Conservation (phyloP, 2,888 invertebrate species). For the Acleris sparsana region DNA sequence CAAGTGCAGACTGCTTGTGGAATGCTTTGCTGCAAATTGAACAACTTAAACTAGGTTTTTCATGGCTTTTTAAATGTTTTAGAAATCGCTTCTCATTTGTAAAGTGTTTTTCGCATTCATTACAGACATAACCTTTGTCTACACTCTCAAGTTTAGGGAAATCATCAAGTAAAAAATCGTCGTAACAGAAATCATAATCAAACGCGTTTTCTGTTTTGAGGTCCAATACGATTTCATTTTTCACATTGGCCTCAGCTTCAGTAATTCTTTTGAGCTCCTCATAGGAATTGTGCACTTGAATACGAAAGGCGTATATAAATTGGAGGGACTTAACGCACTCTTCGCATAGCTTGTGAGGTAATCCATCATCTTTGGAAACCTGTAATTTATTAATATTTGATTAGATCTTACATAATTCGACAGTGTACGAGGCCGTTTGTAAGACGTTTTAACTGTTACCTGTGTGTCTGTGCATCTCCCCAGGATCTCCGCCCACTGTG, state of each 20-base stretch:
- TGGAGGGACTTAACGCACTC: constrained; percentile 79
- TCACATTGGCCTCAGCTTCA: constrained; percentile 52
- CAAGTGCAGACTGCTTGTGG: constrained; percentile 52
- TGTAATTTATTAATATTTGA: constrained; percentile 45
- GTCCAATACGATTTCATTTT: constrained; percentile 44
- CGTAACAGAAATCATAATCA: constrained; percentile 47
- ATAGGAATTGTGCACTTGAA: constrained; percentile 59
- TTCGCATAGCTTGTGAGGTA: constrained; percentile 84
- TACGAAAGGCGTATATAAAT: constrained; percentile 70
- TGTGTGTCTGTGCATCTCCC: constrained; percentile 61
- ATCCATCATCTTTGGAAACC: constrained; percentile 77
- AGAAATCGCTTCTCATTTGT: constrained; percentile 70
- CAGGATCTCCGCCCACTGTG: constrained; percentile 61
- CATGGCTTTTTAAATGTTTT: constrained; percentile 74
- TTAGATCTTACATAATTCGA: constrained; percentile 20
- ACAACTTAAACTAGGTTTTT: constrained; percentile 50
- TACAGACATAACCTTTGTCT: constrained; percentile 56
- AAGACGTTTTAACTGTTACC: constrained; percentile 46
- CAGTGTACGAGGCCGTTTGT: not conserved
- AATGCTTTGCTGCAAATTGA: constrained; percentile 61
- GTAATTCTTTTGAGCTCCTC: constrained; percentile 58
- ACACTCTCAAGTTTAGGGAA: constrained; percentile 46
- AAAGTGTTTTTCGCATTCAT: constrained; percentile 74
- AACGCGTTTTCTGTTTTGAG: constrained; percentile 41
- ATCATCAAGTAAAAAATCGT: constrained; percentile 39